A percentile compares a stretch with the other conserved stretches of the same genome.
Evolutionary conservation across 2,888 invertebrate genomes (phyloP).

Genomic region (Bhutanitis thaidina): DNA sequence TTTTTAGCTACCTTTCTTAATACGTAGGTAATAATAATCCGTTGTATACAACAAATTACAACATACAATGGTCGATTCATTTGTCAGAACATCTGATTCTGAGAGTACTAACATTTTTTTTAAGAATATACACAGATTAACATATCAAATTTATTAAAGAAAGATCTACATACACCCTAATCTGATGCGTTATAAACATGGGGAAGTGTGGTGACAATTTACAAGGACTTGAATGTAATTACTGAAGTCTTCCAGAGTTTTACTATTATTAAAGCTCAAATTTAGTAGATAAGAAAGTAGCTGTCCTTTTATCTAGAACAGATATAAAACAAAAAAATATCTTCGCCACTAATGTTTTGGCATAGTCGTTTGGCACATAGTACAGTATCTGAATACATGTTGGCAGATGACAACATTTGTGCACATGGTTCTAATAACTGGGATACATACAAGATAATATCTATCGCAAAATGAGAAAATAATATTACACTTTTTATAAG

Average conservation of each 20-base stretch:
- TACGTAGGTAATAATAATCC: slow-evolving; percentile 50
- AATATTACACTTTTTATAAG: no score
- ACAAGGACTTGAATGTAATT: slow-evolving; percentile 26
- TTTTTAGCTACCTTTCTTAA: slow-evolving; percentile 59
- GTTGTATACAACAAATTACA: slow-evolving; percentile 62
- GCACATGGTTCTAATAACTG: slow-evolving; percentile 39
- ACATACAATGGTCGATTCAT: slow-evolving; percentile 54
- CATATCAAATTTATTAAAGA: slow-evolving; percentile 44
- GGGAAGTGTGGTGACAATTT: slow-evolving; percentile 12
- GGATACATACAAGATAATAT: slow-evolving; percentile 18
- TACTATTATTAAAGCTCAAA: slow-evolving; percentile 79
- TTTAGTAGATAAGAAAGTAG: slow-evolving; percentile 58
- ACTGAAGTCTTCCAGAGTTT: slow-evolving; percentile 61
- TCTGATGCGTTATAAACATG: slow-evolving; percentile 33
- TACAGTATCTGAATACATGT: slow-evolving; percentile 44
- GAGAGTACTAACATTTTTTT: slow-evolving; percentile 37
- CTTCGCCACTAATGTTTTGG: slow-evolving; percentile 46
- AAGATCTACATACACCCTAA: slow-evolving; percentile 42
- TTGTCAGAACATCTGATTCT: slow-evolving; percentile 44
- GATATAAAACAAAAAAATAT: slow-evolving; percentile 42
- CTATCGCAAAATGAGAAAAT: slow-evolving; percentile 10
- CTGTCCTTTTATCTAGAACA: slow-evolving; percentile 44
- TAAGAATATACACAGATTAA: slow-evolving; percentile 46
- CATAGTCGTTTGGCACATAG: slow-evolving; percentile 55
- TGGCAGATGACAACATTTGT: slow-evolving; percentile 41